These are phyloP conservation scores for Parnassius apollo DNA, from an alignment of 2,888 invertebrate species.

Conservation along the genomic window DNA sequence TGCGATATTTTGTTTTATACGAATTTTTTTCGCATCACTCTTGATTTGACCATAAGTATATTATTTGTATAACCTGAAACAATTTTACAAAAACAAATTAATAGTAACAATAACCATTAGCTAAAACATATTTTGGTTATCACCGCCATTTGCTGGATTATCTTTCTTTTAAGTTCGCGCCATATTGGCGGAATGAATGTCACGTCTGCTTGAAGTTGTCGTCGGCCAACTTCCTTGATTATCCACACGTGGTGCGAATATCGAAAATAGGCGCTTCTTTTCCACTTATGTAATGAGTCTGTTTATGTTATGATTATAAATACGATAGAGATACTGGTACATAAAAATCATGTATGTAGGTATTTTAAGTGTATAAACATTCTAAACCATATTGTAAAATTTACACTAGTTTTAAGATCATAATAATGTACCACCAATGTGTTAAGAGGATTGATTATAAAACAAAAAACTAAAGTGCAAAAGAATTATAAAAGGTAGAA, in stretches of 20 bases:
- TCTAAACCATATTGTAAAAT: no score
- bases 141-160: slow-evolving; percentile 21
- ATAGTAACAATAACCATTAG: neutral
- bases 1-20: no score
- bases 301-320: slow-evolving; percentile 33
- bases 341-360: neutral
- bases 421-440: no score
- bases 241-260: slow-evolving; percentile 69
- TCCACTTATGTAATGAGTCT: slow-evolving; percentile 47
- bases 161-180: slow-evolving; percentile 39
- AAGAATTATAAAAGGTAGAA: no score
- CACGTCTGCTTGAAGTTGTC: slow-evolving; percentile 62
- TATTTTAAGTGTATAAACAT: no score
- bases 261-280: slow-evolving; percentile 31
- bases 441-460: no score
- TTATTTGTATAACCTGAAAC: no score
- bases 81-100: neutral
- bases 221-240: slow-evolving; percentile 71
- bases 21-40: no score
- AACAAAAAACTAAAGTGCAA: no score
- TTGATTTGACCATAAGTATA: no score
- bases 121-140: slow-evolving; percentile 15
- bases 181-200: slow-evolving; percentile 62
- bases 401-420: no score
- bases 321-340: neutral